Base-by-base conservation (phyloP, 2,888 invertebrate genomes). In the Hirtodrosophila histrioides region DNA sequence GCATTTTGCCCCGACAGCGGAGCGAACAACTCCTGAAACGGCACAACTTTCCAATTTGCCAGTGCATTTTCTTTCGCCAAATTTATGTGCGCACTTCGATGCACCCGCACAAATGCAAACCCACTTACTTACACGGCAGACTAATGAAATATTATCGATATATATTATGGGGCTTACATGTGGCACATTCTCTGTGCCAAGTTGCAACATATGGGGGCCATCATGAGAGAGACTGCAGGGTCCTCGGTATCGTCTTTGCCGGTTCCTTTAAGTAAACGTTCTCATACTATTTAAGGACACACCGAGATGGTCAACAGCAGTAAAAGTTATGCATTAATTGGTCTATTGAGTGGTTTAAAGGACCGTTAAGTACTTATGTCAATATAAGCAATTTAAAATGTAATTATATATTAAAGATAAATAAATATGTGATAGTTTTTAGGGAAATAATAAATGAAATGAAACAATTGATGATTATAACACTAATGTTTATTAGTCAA, bases 101-200 rank as follows among this genome's bases (percentile, higher is more conserved):
- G 66, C 78, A 77, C 64, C 63, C 63, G 39, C 55, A 64, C 43
- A 37, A 12, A 53, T 24, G 11, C 53, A 48, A 4, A 37, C 11
- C 35, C 39, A 36, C 29, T 35, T 39, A 49, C 49, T 53, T 49
- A 56, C 76, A 54, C 29, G 60, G 37, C 43, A 56, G 55, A 39
- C 71, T 82, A 85, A 82, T 82, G 86, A 82, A 82, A 87, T 82
- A 82, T 87, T 82, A 87, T 82, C 86, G 80, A 87, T 87, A 82
- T 86, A 87, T 82, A 82, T 85, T 87, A 87, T 62, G 62, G 65
- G 48, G 64, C 77, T 82, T 71, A 81, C 71, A 75, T 78, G 75
- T 75, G 71, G 58, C 75, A 43, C 68, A 84, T 54, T 70, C 65
- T 48, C 44, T 43, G 49, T 62, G 78, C 67, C 69, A 56, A 70